These are phyloP conservation scores for Rhinolophus ferrumequinum DNA, from an alignment of 2,113 vertebrate genomes.

Conservation along the genomic window DNA sequence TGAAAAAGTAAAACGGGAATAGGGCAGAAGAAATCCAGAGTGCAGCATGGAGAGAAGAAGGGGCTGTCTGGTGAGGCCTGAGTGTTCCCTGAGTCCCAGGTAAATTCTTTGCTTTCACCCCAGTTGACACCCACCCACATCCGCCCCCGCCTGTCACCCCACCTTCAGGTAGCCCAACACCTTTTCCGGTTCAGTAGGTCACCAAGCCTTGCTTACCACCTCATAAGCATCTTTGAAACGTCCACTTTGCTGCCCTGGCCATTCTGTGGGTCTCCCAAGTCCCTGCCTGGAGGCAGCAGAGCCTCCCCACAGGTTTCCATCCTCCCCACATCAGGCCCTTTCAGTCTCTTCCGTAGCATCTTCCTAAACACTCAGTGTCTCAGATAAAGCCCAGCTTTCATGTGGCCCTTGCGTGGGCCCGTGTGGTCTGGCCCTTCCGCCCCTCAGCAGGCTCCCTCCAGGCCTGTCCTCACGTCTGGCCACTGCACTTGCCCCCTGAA, in stretches of 20 bases:
- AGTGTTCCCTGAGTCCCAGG: neutral
- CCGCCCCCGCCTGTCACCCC: neutral
- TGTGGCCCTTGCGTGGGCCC: too few species aligned
- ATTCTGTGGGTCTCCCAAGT: neutral
- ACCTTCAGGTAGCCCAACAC: neutral
- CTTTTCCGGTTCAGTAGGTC: neutral
- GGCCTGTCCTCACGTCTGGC: neutral
- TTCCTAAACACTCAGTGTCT: neutral
- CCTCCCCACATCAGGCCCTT: neutral
- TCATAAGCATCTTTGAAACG: neutral
- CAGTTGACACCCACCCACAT: neutral
- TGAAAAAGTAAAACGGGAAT: neutral
- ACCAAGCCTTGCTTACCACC: neutral
- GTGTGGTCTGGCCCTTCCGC: fast-evolving
- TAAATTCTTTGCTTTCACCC: neutral
- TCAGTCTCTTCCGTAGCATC: neutral
- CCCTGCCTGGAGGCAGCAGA: neutral
- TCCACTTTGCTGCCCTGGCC: neutral
- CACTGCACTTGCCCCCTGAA: neutral
- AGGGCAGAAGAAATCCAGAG: neutral
- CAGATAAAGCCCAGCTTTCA: neutral
- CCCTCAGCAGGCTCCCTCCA: neutral
- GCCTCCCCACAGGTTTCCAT: neutral
- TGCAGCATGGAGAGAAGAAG: neutral
- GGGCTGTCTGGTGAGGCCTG: neutral